phyloP scores from a whole-genome alignment of 2,888 invertebrate species.

The Prosapia bicincta region DNA sequence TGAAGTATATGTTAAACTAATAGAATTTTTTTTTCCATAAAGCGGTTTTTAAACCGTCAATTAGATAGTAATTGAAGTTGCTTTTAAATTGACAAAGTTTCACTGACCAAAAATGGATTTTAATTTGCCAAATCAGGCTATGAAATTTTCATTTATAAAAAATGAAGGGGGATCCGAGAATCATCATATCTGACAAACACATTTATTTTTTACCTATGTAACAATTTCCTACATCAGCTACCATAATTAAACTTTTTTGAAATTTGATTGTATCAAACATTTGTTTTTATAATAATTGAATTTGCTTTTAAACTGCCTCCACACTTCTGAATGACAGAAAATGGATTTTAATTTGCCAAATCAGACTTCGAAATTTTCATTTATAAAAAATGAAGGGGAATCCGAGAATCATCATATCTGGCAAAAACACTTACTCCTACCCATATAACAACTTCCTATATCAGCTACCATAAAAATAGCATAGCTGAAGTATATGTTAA shows the following conservation, averaged over 20 bases:
- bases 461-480: too few relatives aligned
- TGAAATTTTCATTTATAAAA: neutral
- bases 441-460: too few relatives aligned
- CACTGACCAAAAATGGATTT: too few relatives aligned
- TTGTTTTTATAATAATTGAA: neutral
- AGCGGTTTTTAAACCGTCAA: neutral
- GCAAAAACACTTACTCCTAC: neutral
- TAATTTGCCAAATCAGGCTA: neutral
- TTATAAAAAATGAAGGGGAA: too few relatives aligned
- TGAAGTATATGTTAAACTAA: too few relatives aligned
- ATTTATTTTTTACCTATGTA: too few relatives aligned
- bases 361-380: neutral
- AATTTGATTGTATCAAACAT: neutral
- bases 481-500: too few relatives aligned
- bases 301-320: neutral
- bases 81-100: too few relatives aligned
- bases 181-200: neutral
- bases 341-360: neutral
- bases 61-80: too few relatives aligned
- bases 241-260: too few relatives aligned
- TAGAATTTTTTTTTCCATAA: neutral
- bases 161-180: constrained; percentile 7
- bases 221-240: too few relatives aligned
- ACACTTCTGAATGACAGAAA: too few relatives aligned
- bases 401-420: neutral